These are phyloP conservation scores for Castor canadensis DNA, from an alignment of 2,113 vertebrate genomes.

Conservation along the genomic window DNA sequence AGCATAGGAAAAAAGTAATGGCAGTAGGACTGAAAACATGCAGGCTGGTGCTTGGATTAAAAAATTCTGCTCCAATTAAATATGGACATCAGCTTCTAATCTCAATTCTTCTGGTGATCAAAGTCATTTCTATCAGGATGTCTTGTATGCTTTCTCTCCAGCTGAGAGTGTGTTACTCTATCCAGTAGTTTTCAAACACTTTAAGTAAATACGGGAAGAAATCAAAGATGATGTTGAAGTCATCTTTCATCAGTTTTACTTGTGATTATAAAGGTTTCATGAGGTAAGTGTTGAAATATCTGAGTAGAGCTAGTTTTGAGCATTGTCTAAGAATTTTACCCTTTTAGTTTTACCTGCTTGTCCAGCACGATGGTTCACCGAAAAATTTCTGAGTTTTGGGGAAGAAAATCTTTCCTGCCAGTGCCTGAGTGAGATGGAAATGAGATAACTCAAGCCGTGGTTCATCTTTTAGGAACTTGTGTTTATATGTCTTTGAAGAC, in stretches of 20 bases:
- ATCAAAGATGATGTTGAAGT: not conserved
- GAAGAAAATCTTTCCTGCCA: not conserved
- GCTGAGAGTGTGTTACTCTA: not conserved
- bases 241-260: not conserved
- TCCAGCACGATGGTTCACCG: not conserved
- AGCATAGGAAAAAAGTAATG: not conserved
- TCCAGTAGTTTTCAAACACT: not conserved
- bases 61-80: not conserved
- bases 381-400: not conserved
- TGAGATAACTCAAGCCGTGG: not conserved
- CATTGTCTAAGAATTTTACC: not conserved
- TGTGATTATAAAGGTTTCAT: not conserved
- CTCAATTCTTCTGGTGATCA: not conserved
- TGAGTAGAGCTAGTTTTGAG: not conserved
- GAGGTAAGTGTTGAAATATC: not conserved
- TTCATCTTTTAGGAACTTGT: not conserved
- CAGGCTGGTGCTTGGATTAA: not conserved
- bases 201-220: not conserved
- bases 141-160: not conserved
- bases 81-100: not conserved
- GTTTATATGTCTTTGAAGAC: not conserved
- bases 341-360: not conserved
- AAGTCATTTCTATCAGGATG: not conserved
- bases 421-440: not conserved
- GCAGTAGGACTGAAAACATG: not conserved